These are phyloP conservation scores for Boloria selene DNA, from an alignment of 2,888 invertebrate species.

Conservation along the genomic window DNA sequence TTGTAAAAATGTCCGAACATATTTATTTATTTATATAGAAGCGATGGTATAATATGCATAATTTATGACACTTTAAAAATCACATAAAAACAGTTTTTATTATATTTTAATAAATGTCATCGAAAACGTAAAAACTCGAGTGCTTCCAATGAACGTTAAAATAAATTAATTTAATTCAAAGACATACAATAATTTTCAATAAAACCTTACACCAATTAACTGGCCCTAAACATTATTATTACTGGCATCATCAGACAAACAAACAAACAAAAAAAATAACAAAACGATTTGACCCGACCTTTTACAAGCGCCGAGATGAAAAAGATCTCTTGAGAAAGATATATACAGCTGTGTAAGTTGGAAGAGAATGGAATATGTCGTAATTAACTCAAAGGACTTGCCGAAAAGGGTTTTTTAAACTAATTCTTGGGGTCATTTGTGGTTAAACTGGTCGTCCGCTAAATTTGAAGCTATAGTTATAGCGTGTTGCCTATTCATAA, in stretches of 20 bases:
- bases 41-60: too few species aligned
- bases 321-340: conserved; percentile 33
- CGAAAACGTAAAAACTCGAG: conserved; percentile 4
- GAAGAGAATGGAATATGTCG: conserved; percentile 45
- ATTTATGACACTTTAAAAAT: too few species aligned
- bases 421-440: conserved; percentile 36
- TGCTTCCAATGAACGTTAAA: conserved; percentile 11
- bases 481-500: too few species aligned
- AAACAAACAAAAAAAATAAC: conserved; percentile 63
- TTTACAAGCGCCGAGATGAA: conserved; percentile 66
- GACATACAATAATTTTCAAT: conserved; percentile 66
- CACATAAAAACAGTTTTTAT: too few species aligned
- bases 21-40: too few species aligned
- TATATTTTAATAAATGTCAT: too few species aligned
- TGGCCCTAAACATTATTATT: conserved; percentile 76
- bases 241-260: conserved; percentile 63
- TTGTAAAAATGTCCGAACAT: too few species aligned
- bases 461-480: not conserved
- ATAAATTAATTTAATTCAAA: conserved; percentile 38
- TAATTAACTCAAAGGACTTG: conserved; percentile 78
- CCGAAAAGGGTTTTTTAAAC: conserved; percentile 68
- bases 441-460: conserved; percentile 13
- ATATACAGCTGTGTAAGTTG: conserved; percentile 27
- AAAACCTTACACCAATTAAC: conserved; percentile 79
- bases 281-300: conserved; percentile 78